Percentiles rank a stretch among this genome's conserved stretches.
These are phyloP conservation scores for Amphimallon solstitiale DNA, from an alignment of 2,888 invertebrate genomes.

Conservation along the genomic window DNA sequence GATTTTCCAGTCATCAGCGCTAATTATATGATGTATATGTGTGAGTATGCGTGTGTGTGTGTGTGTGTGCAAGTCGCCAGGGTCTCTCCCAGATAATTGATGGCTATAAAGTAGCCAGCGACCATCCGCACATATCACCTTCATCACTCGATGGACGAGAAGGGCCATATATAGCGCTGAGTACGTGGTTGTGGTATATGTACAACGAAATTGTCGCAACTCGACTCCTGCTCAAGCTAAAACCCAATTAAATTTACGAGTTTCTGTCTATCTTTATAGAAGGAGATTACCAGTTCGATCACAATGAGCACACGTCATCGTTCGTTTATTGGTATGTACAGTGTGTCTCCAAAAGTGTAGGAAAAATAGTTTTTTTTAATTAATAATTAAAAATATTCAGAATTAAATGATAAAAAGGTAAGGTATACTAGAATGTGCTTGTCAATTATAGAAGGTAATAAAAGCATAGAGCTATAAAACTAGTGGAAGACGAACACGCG, in stretches of 20 bases:
- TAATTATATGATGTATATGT: constrained; percentile 37
- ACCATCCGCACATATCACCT: not conserved
- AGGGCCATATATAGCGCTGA: constrained; percentile 22
- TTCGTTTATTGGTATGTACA: constrained; percentile 3
- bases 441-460: no score
- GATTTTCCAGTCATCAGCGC: constrained; percentile 36
- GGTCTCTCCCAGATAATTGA: constrained; percentile 38
- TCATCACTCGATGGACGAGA: no score
- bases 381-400: no score
- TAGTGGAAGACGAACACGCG: no score
- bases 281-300: constrained; percentile 34
- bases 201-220: not conserved
- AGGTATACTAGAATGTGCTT: no score
- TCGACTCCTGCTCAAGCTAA: constrained; percentile 25
- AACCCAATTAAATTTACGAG: constrained; percentile 43
- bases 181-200: constrained; percentile 10
- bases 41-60: not conserved
- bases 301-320: not conserved
- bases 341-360: constrained; percentile 10
- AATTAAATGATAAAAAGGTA: no score
- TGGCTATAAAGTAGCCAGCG: constrained; percentile 41
- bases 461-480: no score
- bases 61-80: constrained; percentile 13
- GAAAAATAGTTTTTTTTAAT: no score
- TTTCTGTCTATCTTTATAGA: constrained; percentile 38